phyloP scores from a whole-genome alignment of 1,140 invertebrate genomes.

The Drosophila rufa region DNA sequence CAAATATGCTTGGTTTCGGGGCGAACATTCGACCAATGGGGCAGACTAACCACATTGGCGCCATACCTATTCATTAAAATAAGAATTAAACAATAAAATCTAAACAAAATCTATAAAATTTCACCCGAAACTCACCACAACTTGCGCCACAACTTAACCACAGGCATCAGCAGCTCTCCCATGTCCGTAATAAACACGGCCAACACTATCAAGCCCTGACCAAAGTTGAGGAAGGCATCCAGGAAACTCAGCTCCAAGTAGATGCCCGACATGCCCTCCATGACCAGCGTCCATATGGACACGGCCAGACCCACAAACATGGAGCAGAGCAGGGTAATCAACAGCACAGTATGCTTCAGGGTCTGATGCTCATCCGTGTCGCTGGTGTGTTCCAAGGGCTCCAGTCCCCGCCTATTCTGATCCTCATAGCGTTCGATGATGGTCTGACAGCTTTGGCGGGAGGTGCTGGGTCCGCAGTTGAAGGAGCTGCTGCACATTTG shows the following conservation, averaged over 20 bases:
- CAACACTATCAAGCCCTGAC: constrained; percentile 94
- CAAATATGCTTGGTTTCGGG: constrained; percentile 93
- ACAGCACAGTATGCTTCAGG: constrained; percentile 92
- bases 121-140: constrained; percentile 85
- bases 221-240: constrained; percentile 94
- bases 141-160: constrained; percentile 87
- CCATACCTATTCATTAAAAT: constrained; percentile 87
- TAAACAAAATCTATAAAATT: too few species aligned
- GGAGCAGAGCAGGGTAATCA: constrained; percentile 92
- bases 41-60: constrained; percentile 89
- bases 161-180: constrained; percentile 89
- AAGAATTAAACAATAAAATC: fast-evolving
- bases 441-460: constrained; percentile 86
- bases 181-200: constrained; percentile 94
- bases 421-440: constrained; percentile 86
- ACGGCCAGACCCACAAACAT: constrained; percentile 96
- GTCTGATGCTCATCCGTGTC: constrained; percentile 89
- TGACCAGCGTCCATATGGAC: constrained; percentile 93
- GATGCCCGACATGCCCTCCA: constrained; percentile 94
- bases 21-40: constrained; percentile 90
- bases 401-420: constrained; percentile 85
- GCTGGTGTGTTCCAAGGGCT: constrained; percentile 86
- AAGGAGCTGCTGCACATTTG: constrained; percentile 86
- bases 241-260: constrained; percentile 96
- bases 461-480: constrained; percentile 85